A percentile compares a stretch with the other conserved stretches of the same genome.
These are phyloP conservation scores for Elachura formosa DNA, from an alignment of 2,113 vertebrate species.

Conservation along the genomic window DNA sequence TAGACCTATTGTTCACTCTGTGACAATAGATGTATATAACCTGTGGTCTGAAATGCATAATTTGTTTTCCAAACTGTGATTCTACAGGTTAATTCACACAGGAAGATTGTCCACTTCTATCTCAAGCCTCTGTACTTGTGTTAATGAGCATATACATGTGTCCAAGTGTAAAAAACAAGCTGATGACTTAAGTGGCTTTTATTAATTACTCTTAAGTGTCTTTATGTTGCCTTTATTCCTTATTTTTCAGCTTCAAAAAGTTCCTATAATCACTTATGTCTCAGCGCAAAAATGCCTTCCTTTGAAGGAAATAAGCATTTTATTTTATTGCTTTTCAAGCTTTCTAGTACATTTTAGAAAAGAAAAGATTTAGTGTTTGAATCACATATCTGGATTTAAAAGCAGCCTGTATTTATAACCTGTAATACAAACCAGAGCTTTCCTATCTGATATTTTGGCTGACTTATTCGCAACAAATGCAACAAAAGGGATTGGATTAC, in stretches of 20 bases:
- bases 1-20: neutral
- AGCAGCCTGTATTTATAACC: constrained; percentile 14
- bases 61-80: neutral
- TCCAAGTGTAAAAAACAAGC: neutral
- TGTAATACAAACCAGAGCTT: constrained; percentile 7
- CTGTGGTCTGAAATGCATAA: neutral
- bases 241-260: neutral
- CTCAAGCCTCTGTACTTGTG: neutral
- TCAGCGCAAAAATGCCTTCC: neutral
- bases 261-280: neutral
- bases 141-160: neutral
- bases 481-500: constrained; percentile 37
- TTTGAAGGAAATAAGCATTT: neutral
- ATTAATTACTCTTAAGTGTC: neutral
- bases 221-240: neutral
- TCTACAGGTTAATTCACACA: neutral
- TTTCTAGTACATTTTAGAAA: constrained; percentile 11
- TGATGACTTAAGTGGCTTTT: neutral
- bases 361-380: neutral
- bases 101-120: neutral
- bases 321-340: constrained; percentile 3
- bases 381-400: constrained; percentile 28
- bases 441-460: constrained; percentile 46
- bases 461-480: constrained; percentile 12
- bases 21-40: neutral